Percentiles rank a stretch among this genome's conserved stretches.
phyloP scores from a whole-genome alignment of 2,113 vertebrate species.

The Phaethornis superciliosus region DNA sequence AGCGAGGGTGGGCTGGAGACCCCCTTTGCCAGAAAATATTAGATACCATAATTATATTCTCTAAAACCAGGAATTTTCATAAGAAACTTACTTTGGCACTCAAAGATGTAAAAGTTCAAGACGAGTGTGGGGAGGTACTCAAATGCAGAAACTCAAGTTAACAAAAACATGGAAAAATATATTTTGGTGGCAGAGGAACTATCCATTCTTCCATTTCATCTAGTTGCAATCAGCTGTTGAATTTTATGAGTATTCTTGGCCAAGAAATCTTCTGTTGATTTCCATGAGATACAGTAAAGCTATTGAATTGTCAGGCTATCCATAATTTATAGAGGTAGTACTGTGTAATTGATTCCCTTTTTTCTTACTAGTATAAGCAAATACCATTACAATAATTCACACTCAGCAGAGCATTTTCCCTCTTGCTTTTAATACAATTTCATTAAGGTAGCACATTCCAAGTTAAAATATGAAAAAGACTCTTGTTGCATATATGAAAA shows the following conservation, averaged over 20 bases:
- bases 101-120: neutral
- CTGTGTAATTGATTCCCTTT: neutral
- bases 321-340: neutral
- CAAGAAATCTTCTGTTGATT: neutral
- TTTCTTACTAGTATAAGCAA: neutral
- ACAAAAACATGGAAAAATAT: neutral
- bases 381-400: neutral
- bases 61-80: neutral
- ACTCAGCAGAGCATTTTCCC: neutral
- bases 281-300: neutral
- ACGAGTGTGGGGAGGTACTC: neutral
- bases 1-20: neutral
- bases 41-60: neutral
- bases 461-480: conserved; percentile 31
- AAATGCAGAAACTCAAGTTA: neutral
- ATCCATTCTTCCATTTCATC: neutral
- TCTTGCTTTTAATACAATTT: neutral
- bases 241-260: neutral
- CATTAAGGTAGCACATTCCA: conserved; percentile 3
- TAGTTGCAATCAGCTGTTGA: neutral
- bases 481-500: conserved; percentile 37
- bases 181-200: neutral
- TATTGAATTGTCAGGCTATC: neutral
- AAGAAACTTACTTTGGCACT: neutral
- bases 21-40: neutral